Evolutionary conservation across 2,888 invertebrate species (phyloP).

Genomic region (Lithodes maja): DNA sequence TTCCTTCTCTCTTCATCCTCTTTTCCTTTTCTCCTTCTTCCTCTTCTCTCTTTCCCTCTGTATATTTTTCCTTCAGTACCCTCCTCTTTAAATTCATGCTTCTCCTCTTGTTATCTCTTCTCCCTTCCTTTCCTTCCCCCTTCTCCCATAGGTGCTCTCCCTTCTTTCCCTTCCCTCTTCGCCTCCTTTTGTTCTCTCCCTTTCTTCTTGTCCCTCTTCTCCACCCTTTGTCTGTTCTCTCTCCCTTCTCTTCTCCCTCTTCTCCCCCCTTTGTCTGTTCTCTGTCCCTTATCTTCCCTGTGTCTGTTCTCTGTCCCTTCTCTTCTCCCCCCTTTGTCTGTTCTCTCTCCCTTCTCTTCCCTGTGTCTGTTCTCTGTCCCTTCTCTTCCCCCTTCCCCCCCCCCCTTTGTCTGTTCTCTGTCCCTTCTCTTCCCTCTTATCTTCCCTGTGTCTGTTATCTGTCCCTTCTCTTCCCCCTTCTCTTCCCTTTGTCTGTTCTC

Average conservation of each 20-base stretch:
- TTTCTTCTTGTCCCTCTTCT: not conserved
- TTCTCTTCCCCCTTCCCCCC: not conserved
- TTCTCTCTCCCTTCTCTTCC: not conserved
- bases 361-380: not conserved
- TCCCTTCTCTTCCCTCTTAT: not conserved
- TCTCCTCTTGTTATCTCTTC: not conserved
- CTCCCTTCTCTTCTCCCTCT: no score
- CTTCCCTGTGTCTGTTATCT: no score
- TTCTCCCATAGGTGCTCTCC: not conserved
- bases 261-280: no score
- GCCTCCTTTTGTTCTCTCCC: not conserved
- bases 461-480: no score
- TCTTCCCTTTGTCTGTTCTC: no score
- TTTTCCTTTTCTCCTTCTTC: not conserved
- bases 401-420: not conserved
- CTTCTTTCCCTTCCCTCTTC: slow-evolving; percentile 1
- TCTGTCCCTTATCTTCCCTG: no score
- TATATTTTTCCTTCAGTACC: not conserved
- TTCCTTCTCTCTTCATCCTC: not conserved
- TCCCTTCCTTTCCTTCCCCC: not conserved
- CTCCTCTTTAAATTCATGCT: not conserved
- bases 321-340: not conserved
- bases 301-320: no score
- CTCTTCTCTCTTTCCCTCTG: not conserved
- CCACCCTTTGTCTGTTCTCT: not conserved